A percentile compares a stretch with the other conserved stretches of the same genome.
Evolutionary conservation across 2,797 vertebrate species (phyloP).

Genomic region (Macrochelys suwanniensis): DNA sequence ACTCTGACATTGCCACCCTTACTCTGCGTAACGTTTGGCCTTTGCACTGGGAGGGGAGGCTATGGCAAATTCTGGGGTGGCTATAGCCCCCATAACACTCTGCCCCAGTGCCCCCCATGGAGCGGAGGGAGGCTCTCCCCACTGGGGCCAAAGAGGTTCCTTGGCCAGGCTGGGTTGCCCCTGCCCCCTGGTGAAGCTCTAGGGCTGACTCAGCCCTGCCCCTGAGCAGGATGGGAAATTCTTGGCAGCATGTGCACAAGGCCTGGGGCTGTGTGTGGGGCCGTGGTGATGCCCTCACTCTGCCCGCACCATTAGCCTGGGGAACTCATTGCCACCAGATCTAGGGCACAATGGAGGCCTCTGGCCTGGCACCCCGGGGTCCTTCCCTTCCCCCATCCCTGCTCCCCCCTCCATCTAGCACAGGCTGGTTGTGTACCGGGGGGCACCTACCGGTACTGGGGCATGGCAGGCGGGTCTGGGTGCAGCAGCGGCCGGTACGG

Average conservation of each 20-base stretch:
- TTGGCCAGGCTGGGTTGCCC: background rate
- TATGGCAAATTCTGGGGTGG: too few species aligned
- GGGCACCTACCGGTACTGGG: background rate
- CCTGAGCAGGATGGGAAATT: background rate
- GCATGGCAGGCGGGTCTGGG: background rate
- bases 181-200: background rate
- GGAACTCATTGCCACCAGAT: background rate
- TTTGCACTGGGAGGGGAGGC: too few species aligned
- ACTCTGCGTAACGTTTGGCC: too few species aligned
- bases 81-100: too few species aligned
- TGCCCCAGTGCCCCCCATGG: too few species aligned
- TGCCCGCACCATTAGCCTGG: background rate
- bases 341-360: background rate
- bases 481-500: background rate
- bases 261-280: background rate
- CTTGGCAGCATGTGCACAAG: too few species aligned
- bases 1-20: too few species aligned
- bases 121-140: too few species aligned
- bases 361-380: background rate
- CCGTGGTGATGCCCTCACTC: background rate
- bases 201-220: too few species aligned
- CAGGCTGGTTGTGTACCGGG: background rate
- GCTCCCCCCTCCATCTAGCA: background rate
- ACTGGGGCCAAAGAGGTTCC: accelerated
- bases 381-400: background rate